Base-by-base conservation (phyloP, 2,888 invertebrate genomes). In the Craniophora ligustri region DNA sequence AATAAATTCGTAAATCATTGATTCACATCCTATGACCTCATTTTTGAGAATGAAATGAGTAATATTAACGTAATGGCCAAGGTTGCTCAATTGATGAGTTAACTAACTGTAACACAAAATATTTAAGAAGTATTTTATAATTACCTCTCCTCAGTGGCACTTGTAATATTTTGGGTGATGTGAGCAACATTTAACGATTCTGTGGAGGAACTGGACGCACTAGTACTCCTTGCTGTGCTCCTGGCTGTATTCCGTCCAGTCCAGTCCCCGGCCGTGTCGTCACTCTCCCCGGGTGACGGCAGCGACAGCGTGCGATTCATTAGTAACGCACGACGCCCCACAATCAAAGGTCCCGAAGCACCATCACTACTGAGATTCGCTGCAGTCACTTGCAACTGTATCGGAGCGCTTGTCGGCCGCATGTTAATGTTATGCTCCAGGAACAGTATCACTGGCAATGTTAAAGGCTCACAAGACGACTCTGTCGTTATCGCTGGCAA, bases 381-480 rank as follows among this genome's bases (percentile, higher is more conserved):
- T 15, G 92, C 90, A 11, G 92, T 91, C 34, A 92, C 89, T 82
- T 92, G 92, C 60, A 92, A 78, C 71, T 92, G 92, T 76, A 93
- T 89, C 2, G 93, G 93, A 8, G 92, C 90, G 70, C 91, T 92
- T 0, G 91, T 91, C 21, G 93, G 93, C 30, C 92, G 79, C 86
- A 91, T 85, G 54, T 92, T 91, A 32, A 91, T 88, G 59, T 92
- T 88, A 69, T 91, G 91, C 59, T 93, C 93, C 60, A 93, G 76
- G 71, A 93, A 93, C 36, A 93, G 78, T 75, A 93, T 92, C 38
- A 93, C 93, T 34, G 93, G 93, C 60, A 93, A 75, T 10, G 93
- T 93, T 30, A 93, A 74, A 16, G 88, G 88, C 63, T 92, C 91
- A 59, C 85, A 85, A 7, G 81, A 71, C 56, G 88, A 85, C 54